Percentiles rank a stretch among this genome's conserved stretches.
phyloP scores from a whole-genome alignment of 2,888 invertebrate species.

The Pheosia tremula region DNA sequence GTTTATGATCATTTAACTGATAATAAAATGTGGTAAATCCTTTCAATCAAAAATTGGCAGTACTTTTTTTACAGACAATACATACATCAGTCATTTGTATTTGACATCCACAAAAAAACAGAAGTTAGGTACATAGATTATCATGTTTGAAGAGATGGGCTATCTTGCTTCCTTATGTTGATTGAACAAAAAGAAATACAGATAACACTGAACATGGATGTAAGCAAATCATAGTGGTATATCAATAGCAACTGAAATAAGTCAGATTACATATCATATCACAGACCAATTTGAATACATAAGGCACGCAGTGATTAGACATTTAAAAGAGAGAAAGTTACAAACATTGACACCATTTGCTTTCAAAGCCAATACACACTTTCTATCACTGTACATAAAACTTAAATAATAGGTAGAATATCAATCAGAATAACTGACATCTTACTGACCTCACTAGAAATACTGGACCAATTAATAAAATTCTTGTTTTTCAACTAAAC shows the following conservation, averaged over 20 bases:
- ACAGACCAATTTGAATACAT: constrained; percentile 60
- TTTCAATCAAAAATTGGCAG: constrained; percentile 31
- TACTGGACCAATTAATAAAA: neutral
- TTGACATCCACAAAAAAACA: constrained; percentile 32
- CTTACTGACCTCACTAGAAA: neutral
- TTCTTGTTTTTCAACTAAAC: constrained; percentile 18
- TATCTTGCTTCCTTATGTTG: constrained; percentile 5
- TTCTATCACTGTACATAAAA: constrained; percentile 30
- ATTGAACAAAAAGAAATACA: neutral
- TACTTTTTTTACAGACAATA: constrained; percentile 16
- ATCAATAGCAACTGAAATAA: constrained; percentile 22
- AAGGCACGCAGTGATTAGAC: constrained; percentile 61
- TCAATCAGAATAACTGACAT: constrained; percentile 11
- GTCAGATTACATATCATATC: constrained; percentile 47
- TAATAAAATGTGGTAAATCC: constrained; percentile 21
- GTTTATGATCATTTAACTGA: constrained; percentile 5
- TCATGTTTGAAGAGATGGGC: constrained; percentile 1
- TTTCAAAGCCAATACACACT: constrained; percentile 21
- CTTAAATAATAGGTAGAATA: constrained; percentile 24
- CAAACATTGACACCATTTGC: constrained; percentile 21
- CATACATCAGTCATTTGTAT: constrained; percentile 20
- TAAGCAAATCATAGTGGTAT: constrained; percentile 6
- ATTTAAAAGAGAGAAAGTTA: constrained; percentile 37
- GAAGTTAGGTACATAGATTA: constrained; percentile 13
- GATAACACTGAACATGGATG: neutral